A percentile compares a stretch with the other conserved stretches of the same genome.
Evolutionary conservation across 2,113 vertebrate species (phyloP).

Genomic region (Taxidea taxus): DNA sequence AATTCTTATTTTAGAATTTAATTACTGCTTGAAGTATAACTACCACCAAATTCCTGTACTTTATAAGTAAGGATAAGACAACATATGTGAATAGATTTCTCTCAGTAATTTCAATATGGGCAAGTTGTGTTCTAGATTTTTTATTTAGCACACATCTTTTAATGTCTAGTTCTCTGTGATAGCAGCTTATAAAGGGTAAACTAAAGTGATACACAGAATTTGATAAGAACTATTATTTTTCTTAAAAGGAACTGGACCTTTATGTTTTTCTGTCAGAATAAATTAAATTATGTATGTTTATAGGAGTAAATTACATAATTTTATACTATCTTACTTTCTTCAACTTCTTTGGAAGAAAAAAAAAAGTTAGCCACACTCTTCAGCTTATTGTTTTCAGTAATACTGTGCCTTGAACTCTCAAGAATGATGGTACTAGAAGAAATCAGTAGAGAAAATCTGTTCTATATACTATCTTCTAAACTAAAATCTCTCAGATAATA

Average conservation of each 20-base stretch:
- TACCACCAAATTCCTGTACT: not conserved
- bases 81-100: not conserved
- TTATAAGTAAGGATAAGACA: not conserved
- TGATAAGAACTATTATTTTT: not conserved
- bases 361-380: not conserved
- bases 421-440: not conserved
- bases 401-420: not conserved
- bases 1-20: not conserved
- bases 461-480: not conserved
- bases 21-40: not conserved
- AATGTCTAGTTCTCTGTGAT: not conserved
- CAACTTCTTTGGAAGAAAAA: not conserved
- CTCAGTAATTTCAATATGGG: not conserved
- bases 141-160: not conserved
- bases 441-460: slow-evolving; percentile 38
- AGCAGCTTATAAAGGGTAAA: not conserved
- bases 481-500: slow-evolving; percentile 9
- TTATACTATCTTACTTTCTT: not conserved
- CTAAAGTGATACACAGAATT: not conserved
- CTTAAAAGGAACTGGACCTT: not conserved
- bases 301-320: not conserved
- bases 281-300: not conserved
- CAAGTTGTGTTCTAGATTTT: not conserved
- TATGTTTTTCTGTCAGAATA: not conserved
- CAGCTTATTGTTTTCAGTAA: not conserved